phyloP scores from a whole-genome alignment of 2,888 invertebrate genomes.

The Slavum lentiscoides region DNA sequence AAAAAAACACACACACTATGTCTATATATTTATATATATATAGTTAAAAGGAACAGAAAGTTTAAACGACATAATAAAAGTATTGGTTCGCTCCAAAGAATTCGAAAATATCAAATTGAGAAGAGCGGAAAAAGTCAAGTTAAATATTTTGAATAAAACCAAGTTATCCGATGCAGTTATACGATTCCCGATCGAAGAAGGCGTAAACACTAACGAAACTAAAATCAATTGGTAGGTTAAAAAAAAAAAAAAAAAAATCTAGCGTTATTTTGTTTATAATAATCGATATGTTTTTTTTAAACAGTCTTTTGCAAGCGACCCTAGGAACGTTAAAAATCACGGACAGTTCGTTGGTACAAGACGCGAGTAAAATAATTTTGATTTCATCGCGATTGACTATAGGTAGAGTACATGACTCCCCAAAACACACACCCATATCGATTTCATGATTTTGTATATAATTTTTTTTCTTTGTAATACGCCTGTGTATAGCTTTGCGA shows the following conservation, averaged over 20 bases:
- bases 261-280: conserved; percentile 18
- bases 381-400: conserved; percentile 70
- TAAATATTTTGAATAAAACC: conserved; percentile 73
- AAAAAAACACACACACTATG: background rate
- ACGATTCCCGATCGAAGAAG: conserved; percentile 72
- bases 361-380: conserved; percentile 71
- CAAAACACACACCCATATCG: background rate
- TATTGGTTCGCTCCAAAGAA: conserved; percentile 69
- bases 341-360: conserved; percentile 72
- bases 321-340: conserved; percentile 71
- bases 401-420: conserved; percentile 63
- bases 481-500: conserved; percentile 29
- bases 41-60: conserved; percentile 60
- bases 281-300: conserved; percentile 46
- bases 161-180: conserved; percentile 63
- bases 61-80: conserved; percentile 64
- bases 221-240: conserved; percentile 73
- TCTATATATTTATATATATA: background rate
- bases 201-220: conserved; percentile 72
- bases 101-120: conserved; percentile 71
- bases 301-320: conserved; percentile 74
- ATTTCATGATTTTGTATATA: background rate
- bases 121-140: conserved; percentile 69
- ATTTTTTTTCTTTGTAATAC: no score
- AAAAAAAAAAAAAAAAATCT: conserved; percentile 2